These are phyloP conservation scores for Cuculus canorus DNA, from an alignment of 2,797 vertebrate genomes.

Conservation along the genomic window DNA sequence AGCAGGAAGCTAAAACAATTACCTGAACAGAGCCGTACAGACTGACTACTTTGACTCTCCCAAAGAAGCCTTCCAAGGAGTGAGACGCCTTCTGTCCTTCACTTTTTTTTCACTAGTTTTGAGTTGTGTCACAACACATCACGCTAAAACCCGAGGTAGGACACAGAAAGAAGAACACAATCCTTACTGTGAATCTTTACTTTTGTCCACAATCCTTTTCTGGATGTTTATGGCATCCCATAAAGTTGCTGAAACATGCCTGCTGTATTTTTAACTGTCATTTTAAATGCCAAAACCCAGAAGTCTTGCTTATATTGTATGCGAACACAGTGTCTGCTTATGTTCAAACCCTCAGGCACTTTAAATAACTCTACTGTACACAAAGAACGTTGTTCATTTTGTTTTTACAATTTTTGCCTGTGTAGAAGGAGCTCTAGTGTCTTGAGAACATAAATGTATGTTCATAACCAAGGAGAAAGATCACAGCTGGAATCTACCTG, in stretches of 20 bases:
- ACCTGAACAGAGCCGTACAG: background rate
- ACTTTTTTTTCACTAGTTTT: background rate
- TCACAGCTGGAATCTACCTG: slow-evolving; percentile 62
- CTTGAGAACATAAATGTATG: slow-evolving; percentile 46
- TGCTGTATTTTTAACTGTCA: slow-evolving; percentile 68
- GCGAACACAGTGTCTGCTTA: slow-evolving; percentile 71
- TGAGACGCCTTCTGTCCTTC: background rate
- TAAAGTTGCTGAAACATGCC: slow-evolving; percentile 62
- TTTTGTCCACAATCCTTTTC: slow-evolving; percentile 38
- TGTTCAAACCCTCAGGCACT: slow-evolving; percentile 77
- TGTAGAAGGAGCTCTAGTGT: slow-evolving; percentile 27
- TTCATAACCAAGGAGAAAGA: slow-evolving; percentile 39
- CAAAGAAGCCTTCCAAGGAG: background rate
- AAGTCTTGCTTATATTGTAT: slow-evolving; percentile 65
- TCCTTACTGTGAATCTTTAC: slow-evolving; percentile 14
- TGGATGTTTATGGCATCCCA: slow-evolving; percentile 43
- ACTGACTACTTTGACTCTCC: background rate
- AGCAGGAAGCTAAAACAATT: background rate
- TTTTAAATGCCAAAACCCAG: slow-evolving; percentile 69
- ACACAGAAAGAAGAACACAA: background rate
- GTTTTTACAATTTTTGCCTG: slow-evolving; percentile 72
- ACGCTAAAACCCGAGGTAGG: background rate
- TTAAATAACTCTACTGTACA: slow-evolving; percentile 77
- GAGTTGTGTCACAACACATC: background rate
- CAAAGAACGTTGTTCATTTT: slow-evolving; percentile 75